Evolutionary conservation across 2,113 vertebrate genomes (phyloP), one percentile per base, ranked within the genome.

Genomic region (Guaruba guarouba): DNA sequence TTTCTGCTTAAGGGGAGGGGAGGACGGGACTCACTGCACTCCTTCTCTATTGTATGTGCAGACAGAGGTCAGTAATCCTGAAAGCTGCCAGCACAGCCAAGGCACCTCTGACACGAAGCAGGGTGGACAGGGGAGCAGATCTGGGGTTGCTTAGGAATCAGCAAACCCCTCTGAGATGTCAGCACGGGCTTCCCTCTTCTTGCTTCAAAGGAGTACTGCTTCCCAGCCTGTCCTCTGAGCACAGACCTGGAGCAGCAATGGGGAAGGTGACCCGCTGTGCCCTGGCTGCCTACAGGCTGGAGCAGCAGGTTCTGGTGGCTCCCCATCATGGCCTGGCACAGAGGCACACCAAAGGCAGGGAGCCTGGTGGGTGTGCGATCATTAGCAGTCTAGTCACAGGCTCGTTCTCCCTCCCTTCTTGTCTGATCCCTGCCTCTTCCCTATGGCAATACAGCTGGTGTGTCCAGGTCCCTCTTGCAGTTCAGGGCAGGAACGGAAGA

Each of bases 351-450:
- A 73, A 92, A 89, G 76, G 86, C 91, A 82, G 76, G 59, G 81
- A 95, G 80, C 86, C 84, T 52, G 91, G 92, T 93, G 97, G 93
- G 93, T 94, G 93, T 95, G 91, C 4, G 13, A 62, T 96, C 87
- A 97, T 97, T 97, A 97, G 71, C 94, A 97, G 93, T 97, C 96
- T 90, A 75, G 95, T 96, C 97, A 96, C 96, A 97, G 73, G 68
- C 89, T 92, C 15, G 0, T 49, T 62, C 88, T 95, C 82, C 87
- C 76, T 95, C 77, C 82, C 85, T 93, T 29, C 0, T 31, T 79
- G 95, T 94, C 92, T 96, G 92, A 93, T 96, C 70, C 4, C 69
- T 94, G 95, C 93, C 77, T 88, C 77, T 73, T 96, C 93, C 90
- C 84, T 75, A 25, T 87, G 74, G 95, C 93, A 87, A 69, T 96